Evolutionary conservation across 2,888 invertebrate genomes (phyloP), one percentile per base, ranked within the genome.

Genomic region (Pristionchus fissidentatus): DNA sequence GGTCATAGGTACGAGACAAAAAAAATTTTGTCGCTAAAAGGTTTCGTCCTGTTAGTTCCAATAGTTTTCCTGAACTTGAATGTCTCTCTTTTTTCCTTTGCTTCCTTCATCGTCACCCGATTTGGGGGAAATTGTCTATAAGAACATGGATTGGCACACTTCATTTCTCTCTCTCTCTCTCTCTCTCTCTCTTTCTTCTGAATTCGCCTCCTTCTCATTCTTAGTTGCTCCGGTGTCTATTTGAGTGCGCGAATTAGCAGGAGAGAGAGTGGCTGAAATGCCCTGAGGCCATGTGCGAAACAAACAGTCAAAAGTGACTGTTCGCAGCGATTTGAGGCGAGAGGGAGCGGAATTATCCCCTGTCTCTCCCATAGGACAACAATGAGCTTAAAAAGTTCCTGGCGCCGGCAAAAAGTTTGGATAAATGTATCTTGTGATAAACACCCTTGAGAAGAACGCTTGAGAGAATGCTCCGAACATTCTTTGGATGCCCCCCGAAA

Each of bases 231-330:
- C n/a, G n/a, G n/a, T n/a, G n/a, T n/a, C n/a, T n/a, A n/a, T n/a
- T n/a, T n/a, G n/a, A 57, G 22, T 19, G 66, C 8, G 62, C 70
- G 70, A 70, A 70, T 70, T 70, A 70, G 70, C n/a, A 60, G 62
- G 26, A 55, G 57, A 66, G n/a, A n/a, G n/a, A n/a, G n/a, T 66
- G 66, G 66, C 66, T 26, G 41, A 41, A 38, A 41, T 70, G 70
- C 70, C 70, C 43, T 70, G 70, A 26, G 70, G 43, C 70, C 22
- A 55, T 55, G 55, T 22, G 55, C 19, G 62, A 62, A n/a, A 70
- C 70, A 70, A 70, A 70, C 70, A 70, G 26, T n/a, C 41, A 70
- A 70, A 70, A 70, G 70, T 43, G 70, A 70, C 70, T 70, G 70
- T 70, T 70, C 70, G n/a, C n/a, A n/a, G n/a, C n/a, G n/a, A n/a